phyloP scores from a whole-genome alignment of 2,113 vertebrate species.

The Sylvilagus bachmani region DNA sequence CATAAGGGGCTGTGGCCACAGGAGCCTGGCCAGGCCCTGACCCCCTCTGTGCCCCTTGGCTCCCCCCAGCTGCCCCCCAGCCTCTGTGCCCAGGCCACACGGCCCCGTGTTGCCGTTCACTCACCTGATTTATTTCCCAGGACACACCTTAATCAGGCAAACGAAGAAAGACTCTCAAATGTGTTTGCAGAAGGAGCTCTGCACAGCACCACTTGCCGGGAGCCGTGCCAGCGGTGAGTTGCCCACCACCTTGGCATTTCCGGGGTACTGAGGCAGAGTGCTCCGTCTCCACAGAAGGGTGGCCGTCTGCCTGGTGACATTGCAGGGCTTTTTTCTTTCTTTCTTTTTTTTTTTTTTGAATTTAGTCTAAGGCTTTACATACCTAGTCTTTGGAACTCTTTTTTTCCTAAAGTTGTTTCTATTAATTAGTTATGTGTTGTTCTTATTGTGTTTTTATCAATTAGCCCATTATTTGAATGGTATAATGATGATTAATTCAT shows the following conservation, averaged over 20 bases:
- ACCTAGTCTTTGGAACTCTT: background rate
- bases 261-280: background rate
- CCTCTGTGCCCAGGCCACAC: background rate
- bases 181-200: background rate
- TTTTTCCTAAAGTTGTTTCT: background rate
- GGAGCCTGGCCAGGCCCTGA: background rate
- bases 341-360: background rate
- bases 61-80: background rate
- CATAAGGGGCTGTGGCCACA: no score
- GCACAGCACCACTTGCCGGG: background rate
- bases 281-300: background rate
- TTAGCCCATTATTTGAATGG: background rate
- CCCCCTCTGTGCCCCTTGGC: no score
- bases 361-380: background rate
- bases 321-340: background rate
- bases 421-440: background rate
- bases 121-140: background rate
- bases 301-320: background rate
- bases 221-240: background rate
- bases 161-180: background rate
- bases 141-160: background rate
- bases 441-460: background rate
- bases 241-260: background rate
- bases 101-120: fast-evolving
- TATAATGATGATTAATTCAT: background rate